A percentile compares a stretch with the other conserved stretches of the same genome.
Evolutionary conservation across 2,797 vertebrate species (phyloP).

Genomic region (Protonibea diacanthus): DNA sequence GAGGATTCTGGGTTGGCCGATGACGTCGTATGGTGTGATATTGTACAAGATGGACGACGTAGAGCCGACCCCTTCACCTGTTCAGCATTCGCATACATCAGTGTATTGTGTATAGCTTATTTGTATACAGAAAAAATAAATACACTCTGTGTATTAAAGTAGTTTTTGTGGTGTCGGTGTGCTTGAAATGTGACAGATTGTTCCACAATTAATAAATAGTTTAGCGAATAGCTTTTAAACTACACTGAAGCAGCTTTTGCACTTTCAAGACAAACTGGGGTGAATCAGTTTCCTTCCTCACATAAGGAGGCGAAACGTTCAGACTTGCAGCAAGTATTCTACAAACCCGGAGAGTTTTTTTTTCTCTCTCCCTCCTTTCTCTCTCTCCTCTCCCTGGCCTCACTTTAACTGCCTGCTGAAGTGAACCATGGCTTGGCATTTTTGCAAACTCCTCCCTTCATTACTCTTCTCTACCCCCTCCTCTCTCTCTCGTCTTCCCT

Average conservation of each 20-base stretch:
- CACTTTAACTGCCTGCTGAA: conserved; percentile 85
- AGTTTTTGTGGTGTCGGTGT: not conserved
- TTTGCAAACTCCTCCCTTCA: conserved; percentile 79
- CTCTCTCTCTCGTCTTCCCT: conserved; percentile 23
- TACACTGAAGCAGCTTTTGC: not conserved
- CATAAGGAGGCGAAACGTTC: conserved; percentile 36
- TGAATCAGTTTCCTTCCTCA: not conserved
- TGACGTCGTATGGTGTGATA: conserved; percentile 17
- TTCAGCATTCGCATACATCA: too few species aligned
- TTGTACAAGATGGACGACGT: not conserved
- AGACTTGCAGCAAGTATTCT: conserved; percentile 60
- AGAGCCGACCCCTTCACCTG: not conserved
- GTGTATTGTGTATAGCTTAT: not conserved
- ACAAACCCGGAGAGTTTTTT: conserved; percentile 34
- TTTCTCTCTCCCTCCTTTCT: conserved; percentile 31
- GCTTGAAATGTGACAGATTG: not conserved
- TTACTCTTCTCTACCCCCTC: conserved; percentile 40
- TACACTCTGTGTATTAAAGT: not conserved
- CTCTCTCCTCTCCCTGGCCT: conserved; percentile 77
- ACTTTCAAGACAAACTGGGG: conserved; percentile 14
- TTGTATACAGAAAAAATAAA: not conserved
- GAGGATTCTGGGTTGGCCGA: conserved; percentile 6
- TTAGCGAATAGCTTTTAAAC: not conserved
- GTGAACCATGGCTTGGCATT: conserved; percentile 85
- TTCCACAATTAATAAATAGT: conserved; percentile 4